Evolutionary conservation across 2,113 vertebrate species (phyloP).

Genomic region (Ammospiza nelsoni): DNA sequence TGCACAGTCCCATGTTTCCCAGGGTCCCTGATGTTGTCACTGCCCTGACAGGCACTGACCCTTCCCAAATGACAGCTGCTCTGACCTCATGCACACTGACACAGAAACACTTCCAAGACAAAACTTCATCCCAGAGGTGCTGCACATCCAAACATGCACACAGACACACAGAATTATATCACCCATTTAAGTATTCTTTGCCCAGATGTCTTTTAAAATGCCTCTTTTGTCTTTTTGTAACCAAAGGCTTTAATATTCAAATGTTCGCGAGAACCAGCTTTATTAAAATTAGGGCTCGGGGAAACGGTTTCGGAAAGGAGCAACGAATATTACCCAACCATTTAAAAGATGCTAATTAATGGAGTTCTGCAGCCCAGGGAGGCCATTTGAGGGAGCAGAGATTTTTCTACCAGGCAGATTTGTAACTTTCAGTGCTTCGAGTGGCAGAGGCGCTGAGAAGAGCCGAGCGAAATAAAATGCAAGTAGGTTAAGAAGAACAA

Average conservation of each 20-base stretch:
- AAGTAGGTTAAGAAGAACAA: slow-evolving; percentile 66
- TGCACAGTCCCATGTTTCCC: neutral
- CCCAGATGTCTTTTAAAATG: slow-evolving; percentile 70
- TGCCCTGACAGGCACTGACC: neutral
- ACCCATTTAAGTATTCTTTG: slow-evolving; percentile 54
- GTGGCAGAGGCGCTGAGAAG: slow-evolving; percentile 27
- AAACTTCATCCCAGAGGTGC: slow-evolving; percentile 55
- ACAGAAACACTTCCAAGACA: slow-evolving; percentile 49
- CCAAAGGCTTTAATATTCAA: slow-evolving; percentile 79
- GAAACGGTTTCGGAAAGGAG: slow-evolving; percentile 72
- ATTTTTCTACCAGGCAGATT: slow-evolving; percentile 63
- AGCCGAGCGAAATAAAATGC: slow-evolving; percentile 62
- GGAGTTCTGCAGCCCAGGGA: slow-evolving; percentile 76
- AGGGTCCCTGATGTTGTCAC: neutral
- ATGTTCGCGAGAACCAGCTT: slow-evolving; percentile 75
- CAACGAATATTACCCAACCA: slow-evolving; percentile 76
- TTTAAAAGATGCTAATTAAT: slow-evolving; percentile 85
- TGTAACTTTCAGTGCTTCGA: neutral
- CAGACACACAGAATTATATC: slow-evolving; percentile 18
- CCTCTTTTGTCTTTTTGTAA: slow-evolving; percentile 70
- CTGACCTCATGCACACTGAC: neutral
- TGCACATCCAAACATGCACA: slow-evolving; percentile 4
- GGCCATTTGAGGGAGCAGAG: slow-evolving; percentile 62
- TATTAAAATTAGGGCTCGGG: slow-evolving; percentile 82
- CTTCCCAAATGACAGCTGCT: neutral